Evolutionary conservation across 2,113 vertebrate species (phyloP).

Genomic region (Xenopus laevis): DNA sequence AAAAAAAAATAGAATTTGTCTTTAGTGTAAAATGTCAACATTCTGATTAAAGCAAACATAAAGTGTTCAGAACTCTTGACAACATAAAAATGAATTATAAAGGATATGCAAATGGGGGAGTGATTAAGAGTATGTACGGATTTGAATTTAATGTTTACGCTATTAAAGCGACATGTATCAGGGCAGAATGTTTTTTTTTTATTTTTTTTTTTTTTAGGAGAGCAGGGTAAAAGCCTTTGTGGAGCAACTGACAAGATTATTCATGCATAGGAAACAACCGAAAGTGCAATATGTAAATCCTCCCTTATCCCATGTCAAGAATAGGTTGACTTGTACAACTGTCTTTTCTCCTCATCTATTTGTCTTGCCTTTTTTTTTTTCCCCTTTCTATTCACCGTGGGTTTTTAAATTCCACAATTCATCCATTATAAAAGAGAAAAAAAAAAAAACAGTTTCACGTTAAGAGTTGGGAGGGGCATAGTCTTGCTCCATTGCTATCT

Average conservation of each 20-base stretch:
- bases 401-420: slow-evolving; percentile 52
- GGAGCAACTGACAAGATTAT: not conserved
- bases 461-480: slow-evolving; percentile 23
- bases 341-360: not conserved
- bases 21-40: slow-evolving; percentile 80
- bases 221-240: slow-evolving; percentile 35
- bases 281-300: slow-evolving; percentile 40
- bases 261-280: slow-evolving; percentile 36
- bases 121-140: slow-evolving; percentile 59
- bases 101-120: slow-evolving; percentile 67
- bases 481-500: slow-evolving; percentile 52
- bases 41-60: slow-evolving; percentile 81
- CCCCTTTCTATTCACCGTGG: not conserved
- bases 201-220: not conserved
- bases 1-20: slow-evolving; percentile 73
- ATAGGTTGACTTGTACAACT: slow-evolving; percentile 30
- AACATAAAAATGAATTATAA: slow-evolving; percentile 73
- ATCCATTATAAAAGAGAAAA: slow-evolving; percentile 39
- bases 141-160: slow-evolving; percentile 61
- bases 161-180: slow-evolving; percentile 49
- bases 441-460: slow-evolving; percentile 19
- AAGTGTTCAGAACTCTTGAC: slow-evolving; percentile 70
- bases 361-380: slow-evolving; percentile 26
- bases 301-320: slow-evolving; percentile 18
- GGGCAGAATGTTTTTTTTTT: slow-evolving; percentile 33